Evolutionary conservation across 2,797 vertebrate species (phyloP), one percentile per base, ranked within the genome.

Genomic region (Hapalemur alaotrensis): DNA sequence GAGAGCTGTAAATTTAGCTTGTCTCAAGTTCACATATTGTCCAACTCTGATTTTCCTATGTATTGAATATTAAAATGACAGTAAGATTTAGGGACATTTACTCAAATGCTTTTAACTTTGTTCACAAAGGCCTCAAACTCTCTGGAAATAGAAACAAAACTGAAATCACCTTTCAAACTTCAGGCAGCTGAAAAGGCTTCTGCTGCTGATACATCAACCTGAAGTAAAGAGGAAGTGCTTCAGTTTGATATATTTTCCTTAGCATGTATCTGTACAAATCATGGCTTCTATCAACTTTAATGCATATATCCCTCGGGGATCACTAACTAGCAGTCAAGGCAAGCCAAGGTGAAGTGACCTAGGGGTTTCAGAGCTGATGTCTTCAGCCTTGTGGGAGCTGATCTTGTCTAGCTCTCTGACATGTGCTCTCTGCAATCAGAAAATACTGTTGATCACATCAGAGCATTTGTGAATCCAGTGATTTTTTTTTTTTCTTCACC

Each of bases 81-180:
- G 48, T 75, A 67, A 73, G 35, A 72, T 84, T 92, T 69, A 46
- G 32, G 3, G 10, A 65, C 43, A 91, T 83, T 79, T 75, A 43
- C 43, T 85, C 59, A 67, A 80, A 96, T 86, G 32, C 13, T 70
- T 96, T 97, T 69, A 86, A 41, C 23, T 95, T 79, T 87, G 28
- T 87, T 92, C 57, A 52, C n/a, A 85, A 90, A 85, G 35, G 50
- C 7, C 15, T 25, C 57, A 78, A 61, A 48, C 57, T 96, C 41
- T 84, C 22, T 90, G 61, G 48, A 93, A 90, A 96, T 75, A 90
- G 38, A 93, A 89, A 89, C 59, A 95, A 93, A 89, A 96, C 28
- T 72, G 22, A 96, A 94, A 43, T 65, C 35, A 92, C 4, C 13
- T 88, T 83, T 93, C 18, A 52, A 50, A 67, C 7, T 65, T 65